Evolutionary conservation across 1,140 invertebrate genomes (phyloP).

Genomic region (Leptinotarsa undecemlineata): DNA sequence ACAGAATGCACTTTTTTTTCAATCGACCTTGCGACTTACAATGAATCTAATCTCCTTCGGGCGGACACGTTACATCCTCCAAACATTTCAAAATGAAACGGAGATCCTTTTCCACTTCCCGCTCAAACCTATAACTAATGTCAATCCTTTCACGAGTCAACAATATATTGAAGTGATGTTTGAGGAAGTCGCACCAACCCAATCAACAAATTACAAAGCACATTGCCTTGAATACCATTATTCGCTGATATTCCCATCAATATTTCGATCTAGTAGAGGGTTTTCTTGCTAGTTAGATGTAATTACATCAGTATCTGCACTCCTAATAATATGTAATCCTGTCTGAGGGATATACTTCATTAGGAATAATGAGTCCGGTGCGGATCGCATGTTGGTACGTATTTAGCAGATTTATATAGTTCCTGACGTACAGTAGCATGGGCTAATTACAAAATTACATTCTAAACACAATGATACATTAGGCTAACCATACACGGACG

Average conservation of each 20-base stretch:
- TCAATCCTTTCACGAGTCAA: too few species aligned
- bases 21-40: too few species aligned
- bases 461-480: too few species aligned
- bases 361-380: conserved; percentile 1
- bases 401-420: neutral
- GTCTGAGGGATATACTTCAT: neutral
- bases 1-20: too few species aligned
- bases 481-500: too few species aligned
- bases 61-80: too few species aligned
- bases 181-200: neutral
- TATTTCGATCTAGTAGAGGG: neutral
- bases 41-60: too few species aligned
- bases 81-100: too few species aligned
- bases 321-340: neutral
- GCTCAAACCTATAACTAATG: too few species aligned
- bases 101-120: too few species aligned
- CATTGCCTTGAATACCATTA: neutral
- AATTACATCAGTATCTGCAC: conserved; percentile 3
- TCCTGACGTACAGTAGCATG: neutral
- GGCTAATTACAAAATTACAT: neutral
- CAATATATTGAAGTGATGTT: neutral
- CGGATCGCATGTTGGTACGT: neutral
- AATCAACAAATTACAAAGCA: neutral
- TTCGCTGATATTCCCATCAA: neutral
- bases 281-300: neutral